Evolutionary conservation across 1,140 invertebrate genomes (phyloP).

Genomic region (Gonatopus flavifemur): DNA sequence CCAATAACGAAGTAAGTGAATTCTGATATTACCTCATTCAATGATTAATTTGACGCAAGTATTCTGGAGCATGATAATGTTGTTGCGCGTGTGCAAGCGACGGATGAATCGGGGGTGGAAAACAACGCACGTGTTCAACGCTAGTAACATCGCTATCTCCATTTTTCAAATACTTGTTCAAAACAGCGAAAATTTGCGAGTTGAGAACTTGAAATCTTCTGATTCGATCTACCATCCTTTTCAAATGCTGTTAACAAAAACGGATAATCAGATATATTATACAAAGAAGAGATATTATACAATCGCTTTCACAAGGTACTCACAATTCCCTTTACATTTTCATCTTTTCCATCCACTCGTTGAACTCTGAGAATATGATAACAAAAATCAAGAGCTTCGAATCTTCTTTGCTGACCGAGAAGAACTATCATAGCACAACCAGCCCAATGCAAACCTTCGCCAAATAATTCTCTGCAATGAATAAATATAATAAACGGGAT

Average conservation of each 20-base stretch:
- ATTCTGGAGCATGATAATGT: constrained; percentile 66
- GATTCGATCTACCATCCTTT: constrained; percentile 96
- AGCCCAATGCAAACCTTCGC: constrained; percentile 98
- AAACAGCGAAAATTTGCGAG: constrained; percentile 96
- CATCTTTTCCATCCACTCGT: constrained; percentile 95
- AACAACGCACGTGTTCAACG: constrained; percentile 95
- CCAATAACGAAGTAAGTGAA: neutral
- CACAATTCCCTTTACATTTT: constrained; percentile 94
- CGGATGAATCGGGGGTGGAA: constrained; percentile 90
- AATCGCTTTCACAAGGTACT: constrained; percentile 55
- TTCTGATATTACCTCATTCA: constrained; percentile 26
- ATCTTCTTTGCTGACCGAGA: constrained; percentile 92
- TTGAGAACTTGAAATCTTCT: constrained; percentile 97
- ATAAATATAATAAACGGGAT: too few relatives aligned
- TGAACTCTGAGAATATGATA: constrained; percentile 98
- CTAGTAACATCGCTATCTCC: constrained; percentile 82
- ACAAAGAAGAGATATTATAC: neutral
- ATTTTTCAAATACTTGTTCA: constrained; percentile 93
- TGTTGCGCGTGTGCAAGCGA: constrained; percentile 62
- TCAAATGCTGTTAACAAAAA: constrained; percentile 75
- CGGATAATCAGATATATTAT: constrained; percentile 23
- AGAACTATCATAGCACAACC: constrained; percentile 98
- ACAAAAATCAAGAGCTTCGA: constrained; percentile 98
- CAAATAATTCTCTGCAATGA: constrained; percentile 86
- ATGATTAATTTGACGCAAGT: constrained; percentile 60